Base-by-base conservation (phyloP, 1,140 invertebrate genomes). In the Wiebesia pumilae region DNA sequence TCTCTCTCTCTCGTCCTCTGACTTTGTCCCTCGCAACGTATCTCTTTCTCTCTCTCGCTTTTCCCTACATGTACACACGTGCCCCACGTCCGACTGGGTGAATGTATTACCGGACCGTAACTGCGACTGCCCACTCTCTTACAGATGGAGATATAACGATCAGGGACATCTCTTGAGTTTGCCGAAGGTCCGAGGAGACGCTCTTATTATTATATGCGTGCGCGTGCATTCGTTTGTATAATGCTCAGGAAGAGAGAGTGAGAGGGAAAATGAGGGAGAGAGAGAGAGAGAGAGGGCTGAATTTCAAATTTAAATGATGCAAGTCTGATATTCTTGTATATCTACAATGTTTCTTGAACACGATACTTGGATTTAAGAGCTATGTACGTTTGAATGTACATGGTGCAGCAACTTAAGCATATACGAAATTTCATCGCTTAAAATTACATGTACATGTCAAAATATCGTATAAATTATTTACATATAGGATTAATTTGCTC, bases 141-240 rank as follows among this genome's bases (percentile, higher is more conserved):
- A 6, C 69, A 88, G 89, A 90, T 90, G 84, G 85, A 90, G 89
- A 90, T 90, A 89, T 90, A 90, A 90, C 89, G 84, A 90, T 90
- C 90, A 51, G 88, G 84, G 79, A 86, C 79, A 81, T 85, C 65
- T 85, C 84, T 24, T 16, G 77, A 58, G 47, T 10, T 69, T 38
- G 14, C n/a, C 33, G 62, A 58, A 43, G 67, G 78, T 69, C 43
- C 67, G 24, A 7, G 51, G 47, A 47, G 47, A 35, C 47, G n/a
- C 78, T 38, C 78, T 21, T 14, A 54, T 27, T 38, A 30, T 27
- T 65, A 21, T 19, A 30, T 24, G 40, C 30, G 43, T 54, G 30
- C 35, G 4, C 30, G 27, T 71, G 27, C 14, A 71, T 54, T 7
- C 10, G 19, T 54, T 24, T 58, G 33, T 75, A 67, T 51, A 67